A percentile compares a stretch with the other conserved stretches of the same genome.
These are phyloP conservation scores for Poliocrania exsul DNA, from an alignment of 2,797 vertebrate species.

Conservation along the genomic window DNA sequence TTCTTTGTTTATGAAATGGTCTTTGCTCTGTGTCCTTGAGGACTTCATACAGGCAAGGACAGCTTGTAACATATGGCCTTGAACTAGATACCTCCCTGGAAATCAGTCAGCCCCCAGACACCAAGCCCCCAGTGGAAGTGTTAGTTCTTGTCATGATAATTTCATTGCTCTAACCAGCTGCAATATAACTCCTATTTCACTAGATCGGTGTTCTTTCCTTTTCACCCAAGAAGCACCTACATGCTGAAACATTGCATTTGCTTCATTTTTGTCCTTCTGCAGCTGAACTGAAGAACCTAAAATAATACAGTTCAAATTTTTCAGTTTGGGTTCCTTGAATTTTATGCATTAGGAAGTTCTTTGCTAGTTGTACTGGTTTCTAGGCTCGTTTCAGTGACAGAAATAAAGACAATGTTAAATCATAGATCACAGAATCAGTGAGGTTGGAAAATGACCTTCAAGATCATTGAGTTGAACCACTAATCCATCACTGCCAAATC, in stretches of 20 bases:
- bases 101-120: background rate
- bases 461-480: background rate
- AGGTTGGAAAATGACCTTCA: background rate
- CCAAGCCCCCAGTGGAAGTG: background rate
- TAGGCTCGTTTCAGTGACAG: background rate
- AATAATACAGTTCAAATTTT: background rate
- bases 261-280: background rate
- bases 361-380: background rate
- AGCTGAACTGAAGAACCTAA: background rate
- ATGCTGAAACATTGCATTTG: background rate
- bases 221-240: background rate
- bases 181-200: background rate
- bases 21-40: background rate
- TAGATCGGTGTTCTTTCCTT: background rate
- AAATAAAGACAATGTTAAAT: background rate
- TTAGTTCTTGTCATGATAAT: background rate
- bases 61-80: background rate
- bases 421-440: background rate
- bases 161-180: background rate
- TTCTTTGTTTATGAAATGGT: background rate
- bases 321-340: background rate
- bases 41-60: background rate
- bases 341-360: background rate
- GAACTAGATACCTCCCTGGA: background rate
- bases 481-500: background rate